Evolutionary conservation across 2,888 invertebrate genomes (phyloP), one percentile per base, ranked within the genome.

Genomic region (Tenthredo distinguenda): DNA sequence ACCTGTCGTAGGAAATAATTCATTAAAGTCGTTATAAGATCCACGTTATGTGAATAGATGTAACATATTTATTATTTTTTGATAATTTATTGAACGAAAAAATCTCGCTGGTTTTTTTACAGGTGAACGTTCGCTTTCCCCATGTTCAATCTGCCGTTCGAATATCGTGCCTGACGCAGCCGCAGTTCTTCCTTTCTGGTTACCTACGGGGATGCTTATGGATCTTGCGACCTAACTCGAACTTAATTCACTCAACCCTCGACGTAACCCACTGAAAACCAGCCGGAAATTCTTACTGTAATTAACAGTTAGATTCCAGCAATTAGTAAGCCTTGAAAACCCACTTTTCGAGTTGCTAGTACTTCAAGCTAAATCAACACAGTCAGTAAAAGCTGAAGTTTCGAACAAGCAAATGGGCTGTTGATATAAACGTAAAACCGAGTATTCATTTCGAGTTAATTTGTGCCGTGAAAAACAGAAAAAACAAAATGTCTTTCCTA

Each of bases 401-500:
- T 77, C 9, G 26, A 5, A 31, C 15, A 55, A 34, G 26, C 31
- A 31, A 34, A 50, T 50, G 77, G 18, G 55, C 31, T 55, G n/a
- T 34, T n/a, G 21, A 74, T 40, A 72, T 5, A 74, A 12, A 18
- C 43, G 15, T 55, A 31, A 26, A n/a, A 10, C 31, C n/a, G 2
- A 18, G 3, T 77, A 50, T 55, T 55, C 9, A 77, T 77, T 50
- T 2, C 1, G 40, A 40, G 40, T 62, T 62, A 21, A 37, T 62
- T 37, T 62, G 81, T 81, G 81, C 18, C 58, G 81, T 62, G 62
- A 81, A 21, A 37, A 37, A 62, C 1, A 37, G 3, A 7, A 26
- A 26, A 7, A n/a, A 31, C 1, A 88, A 86, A 81, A 91, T 91
- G 92, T 91, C 95, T 86, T 90, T 95, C 85, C 91, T 96, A 89